Base-by-base conservation (phyloP, 1,140 invertebrate species). In the Drosophila quadrilineata region DNA sequence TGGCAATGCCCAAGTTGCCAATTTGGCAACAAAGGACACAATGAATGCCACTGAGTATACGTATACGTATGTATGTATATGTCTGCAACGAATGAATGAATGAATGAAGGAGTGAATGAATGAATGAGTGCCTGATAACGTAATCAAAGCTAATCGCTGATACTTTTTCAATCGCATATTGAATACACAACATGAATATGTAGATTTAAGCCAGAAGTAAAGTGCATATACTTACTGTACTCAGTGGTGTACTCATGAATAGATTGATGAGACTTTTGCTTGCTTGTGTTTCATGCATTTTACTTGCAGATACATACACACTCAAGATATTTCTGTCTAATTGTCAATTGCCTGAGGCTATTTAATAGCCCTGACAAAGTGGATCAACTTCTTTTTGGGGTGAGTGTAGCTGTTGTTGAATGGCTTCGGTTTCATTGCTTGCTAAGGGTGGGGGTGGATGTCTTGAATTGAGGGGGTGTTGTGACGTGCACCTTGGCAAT, bases 11-110 rank as follows among this genome's bases (percentile, higher is more conserved):
- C 76, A 73, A 73, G 73, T 82, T 84, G 76, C 73, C 76, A 84
- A 82, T 82, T 84, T 84, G 69, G n/a, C 69, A 76, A 84, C 75
- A 79, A 79, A 74, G 66, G 75, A 79, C 64, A 77, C 72, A 80
- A 79, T 58, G 58, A 71, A 45, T 19, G 24, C 43, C 21, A 26
- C 12, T 17, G 35, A 36, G 35, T 17, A 17, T 8, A 36, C 35
- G 16, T 16, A 36, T 10, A 36, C 14, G 28, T 29, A 12, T 12
- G 14, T 35, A 35, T 35, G 4, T 10, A 33, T n/a, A 33, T 10
- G 5, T 33, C n/a, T 33, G n/a, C 9, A 33, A 2, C 3, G n/a
- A 4, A 28, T 46, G 26, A 10, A 35, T 35, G 49, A 28, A 28
- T 45, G 21, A 6, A 24, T 26, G 38, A 2, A n/a, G 2, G 1